A percentile compares a stretch with the other conserved stretches of the same genome.
Conservation (phyloP, 92 coral and sea anemone species). For the Isaurus tuberculatus region DNA sequence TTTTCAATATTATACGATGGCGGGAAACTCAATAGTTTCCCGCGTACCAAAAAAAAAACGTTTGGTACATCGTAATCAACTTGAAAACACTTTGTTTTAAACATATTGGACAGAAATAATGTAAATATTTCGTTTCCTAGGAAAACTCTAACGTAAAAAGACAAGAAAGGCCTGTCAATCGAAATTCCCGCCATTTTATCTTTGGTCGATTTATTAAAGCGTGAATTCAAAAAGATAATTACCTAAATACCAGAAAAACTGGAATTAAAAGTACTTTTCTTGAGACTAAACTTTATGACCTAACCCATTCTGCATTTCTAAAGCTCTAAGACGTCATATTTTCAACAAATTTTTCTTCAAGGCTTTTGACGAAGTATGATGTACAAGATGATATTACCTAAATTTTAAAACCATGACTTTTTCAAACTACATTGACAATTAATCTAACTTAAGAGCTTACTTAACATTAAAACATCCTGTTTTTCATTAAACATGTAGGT, state of each 20-base stretch:
- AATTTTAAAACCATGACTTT: not conserved
- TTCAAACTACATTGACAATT: not conserved
- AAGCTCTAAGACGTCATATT: too few relatives aligned
- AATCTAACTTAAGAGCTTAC: not conserved
- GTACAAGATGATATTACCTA: not conserved
- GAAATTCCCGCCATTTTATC: constrained; percentile 34
- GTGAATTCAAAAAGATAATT: not conserved
- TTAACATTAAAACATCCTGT: too few relatives aligned
- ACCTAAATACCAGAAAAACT: not conserved
- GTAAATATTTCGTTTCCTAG: not conserved
- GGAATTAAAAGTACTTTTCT: too few relatives aligned
- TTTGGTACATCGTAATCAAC: not conserved
- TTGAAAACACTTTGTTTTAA: not conserved
- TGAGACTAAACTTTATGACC: too few relatives aligned
- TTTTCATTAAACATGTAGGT: not conserved
- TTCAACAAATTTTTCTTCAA: too few relatives aligned
- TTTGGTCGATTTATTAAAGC: not conserved
- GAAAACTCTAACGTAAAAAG: not conserved
- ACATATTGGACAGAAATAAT: not conserved
- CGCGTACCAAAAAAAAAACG: not conserved
- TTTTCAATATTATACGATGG: not conserved
- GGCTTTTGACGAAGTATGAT: not conserved
- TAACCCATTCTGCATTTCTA: too few relatives aligned
- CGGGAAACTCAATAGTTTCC: constrained; percentile 34
- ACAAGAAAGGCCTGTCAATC: not conserved